phyloP scores from a whole-genome alignment of 1,140 invertebrate genomes.

The Nasonia vitripennis region DNA sequence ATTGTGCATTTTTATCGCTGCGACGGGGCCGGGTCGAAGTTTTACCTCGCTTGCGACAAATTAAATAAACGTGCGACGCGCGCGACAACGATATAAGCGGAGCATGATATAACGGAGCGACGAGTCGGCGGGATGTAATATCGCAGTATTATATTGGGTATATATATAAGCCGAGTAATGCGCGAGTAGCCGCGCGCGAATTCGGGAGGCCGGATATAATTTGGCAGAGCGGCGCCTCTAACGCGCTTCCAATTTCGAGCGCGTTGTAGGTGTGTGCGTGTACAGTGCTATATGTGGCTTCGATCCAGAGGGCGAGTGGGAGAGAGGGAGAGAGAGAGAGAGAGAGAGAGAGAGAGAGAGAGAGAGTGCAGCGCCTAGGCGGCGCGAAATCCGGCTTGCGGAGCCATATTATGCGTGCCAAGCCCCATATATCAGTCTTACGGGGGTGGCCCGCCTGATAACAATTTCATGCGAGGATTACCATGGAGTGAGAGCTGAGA shows the following conservation, averaged over 20 bases:
- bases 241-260: constrained; percentile 2
- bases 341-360: too few relatives aligned
- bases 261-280: neutral
- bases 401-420: constrained; percentile 55
- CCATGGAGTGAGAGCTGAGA: constrained; percentile 31
- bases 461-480: constrained; percentile 68
- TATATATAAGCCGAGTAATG: too few relatives aligned
- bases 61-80: neutral
- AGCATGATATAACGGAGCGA: neutral
- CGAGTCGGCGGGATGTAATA: neutral
- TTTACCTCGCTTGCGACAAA: neutral
- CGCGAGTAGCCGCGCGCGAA: too few relatives aligned
- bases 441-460: constrained; percentile 56
- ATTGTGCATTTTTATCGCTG: neutral
- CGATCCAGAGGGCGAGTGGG: neutral
- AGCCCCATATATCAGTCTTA: constrained; percentile 65
- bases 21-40: neutral
- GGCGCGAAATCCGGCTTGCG: constrained; percentile 18
- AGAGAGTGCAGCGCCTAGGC: neutral
- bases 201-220: neutral
- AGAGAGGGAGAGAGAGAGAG: neutral
- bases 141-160: neutral
- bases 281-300: neutral
- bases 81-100: too few relatives aligned
- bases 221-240: neutral